These are phyloP conservation scores for Pseudanteris insignis DNA, from an alignment of 2,888 invertebrate species.

Conservation along the genomic window DNA sequence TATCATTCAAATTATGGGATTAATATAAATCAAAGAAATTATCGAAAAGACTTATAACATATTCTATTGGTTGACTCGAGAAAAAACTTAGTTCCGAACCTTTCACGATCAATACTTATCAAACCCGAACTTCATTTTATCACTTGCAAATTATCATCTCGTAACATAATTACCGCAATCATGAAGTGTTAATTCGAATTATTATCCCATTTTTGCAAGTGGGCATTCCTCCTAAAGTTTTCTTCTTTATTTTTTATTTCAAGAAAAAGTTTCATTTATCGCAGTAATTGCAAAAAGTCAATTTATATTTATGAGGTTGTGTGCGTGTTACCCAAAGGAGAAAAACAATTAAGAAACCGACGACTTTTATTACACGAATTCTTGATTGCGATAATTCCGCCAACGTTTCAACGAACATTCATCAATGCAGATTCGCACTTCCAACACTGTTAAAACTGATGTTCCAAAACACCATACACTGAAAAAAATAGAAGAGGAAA, in stretches of 20 bases:
- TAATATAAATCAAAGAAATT: too few species aligned
- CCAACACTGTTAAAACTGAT: too few species aligned
- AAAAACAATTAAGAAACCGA: constrained; percentile 17
- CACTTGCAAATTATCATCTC: too few species aligned
- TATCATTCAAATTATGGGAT: too few species aligned
- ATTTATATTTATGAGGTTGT: constrained; percentile 63
- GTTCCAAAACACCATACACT: neutral
- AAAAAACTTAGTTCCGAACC: too few species aligned
- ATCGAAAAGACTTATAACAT: too few species aligned
- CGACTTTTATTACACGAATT: constrained; percentile 6
- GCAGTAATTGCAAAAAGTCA: constrained; percentile 58
- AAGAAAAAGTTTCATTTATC: constrained; percentile 18
- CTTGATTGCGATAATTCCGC: constrained; percentile 1
- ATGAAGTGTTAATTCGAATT: constrained; percentile 36
- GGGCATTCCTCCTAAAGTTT: constrained; percentile 1
- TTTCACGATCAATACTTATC: too few species aligned
- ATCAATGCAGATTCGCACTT: too few species aligned
- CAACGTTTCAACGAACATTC: neutral
- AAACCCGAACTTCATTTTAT: too few species aligned
- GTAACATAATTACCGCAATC: too few species aligned
- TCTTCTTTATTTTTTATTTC: constrained; percentile 12
- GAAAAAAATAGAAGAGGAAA: neutral
- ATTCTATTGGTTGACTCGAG: too few species aligned
- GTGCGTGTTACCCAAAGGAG: constrained; percentile 13
- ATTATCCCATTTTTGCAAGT: constrained; percentile 39